Conservation (phyloP, 2,113 vertebrate genomes). For the Fregetta grallaria region DNA sequence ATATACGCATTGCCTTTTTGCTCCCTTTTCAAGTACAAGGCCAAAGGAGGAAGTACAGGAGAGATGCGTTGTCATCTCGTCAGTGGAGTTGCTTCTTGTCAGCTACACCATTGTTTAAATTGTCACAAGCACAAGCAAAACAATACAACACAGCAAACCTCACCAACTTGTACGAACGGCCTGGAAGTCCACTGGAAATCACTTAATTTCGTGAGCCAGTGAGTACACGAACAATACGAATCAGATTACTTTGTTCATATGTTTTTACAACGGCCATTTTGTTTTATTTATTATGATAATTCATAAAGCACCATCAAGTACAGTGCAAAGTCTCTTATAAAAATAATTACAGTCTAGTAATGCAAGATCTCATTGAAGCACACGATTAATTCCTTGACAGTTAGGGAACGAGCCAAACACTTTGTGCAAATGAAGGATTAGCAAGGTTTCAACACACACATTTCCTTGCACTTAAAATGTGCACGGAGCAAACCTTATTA, state of each 20-base stretch:
- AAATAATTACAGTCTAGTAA: neutral
- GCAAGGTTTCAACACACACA: neutral
- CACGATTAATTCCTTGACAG: slow-evolving; percentile 32
- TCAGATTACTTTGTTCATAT: neutral
- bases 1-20: neutral
- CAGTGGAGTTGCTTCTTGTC: neutral
- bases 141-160: neutral
- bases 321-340: neutral
- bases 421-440: slow-evolving; percentile 43
- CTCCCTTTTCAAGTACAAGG: neutral
- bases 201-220: neutral
- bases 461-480: neutral
- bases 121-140: neutral
- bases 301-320: neutral
- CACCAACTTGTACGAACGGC: neutral
- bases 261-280: neutral
- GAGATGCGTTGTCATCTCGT: neutral
- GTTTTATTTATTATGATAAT: neutral
- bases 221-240: neutral
- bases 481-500: slow-evolving; percentile 9
- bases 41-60: neutral
- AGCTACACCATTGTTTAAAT: neutral
- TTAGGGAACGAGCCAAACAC: neutral
- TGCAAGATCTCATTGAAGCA: neutral
- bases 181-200: neutral